These are phyloP conservation scores for Rhinella marina DNA, from an alignment of 2,797 vertebrate species.

Conservation along the genomic window DNA sequence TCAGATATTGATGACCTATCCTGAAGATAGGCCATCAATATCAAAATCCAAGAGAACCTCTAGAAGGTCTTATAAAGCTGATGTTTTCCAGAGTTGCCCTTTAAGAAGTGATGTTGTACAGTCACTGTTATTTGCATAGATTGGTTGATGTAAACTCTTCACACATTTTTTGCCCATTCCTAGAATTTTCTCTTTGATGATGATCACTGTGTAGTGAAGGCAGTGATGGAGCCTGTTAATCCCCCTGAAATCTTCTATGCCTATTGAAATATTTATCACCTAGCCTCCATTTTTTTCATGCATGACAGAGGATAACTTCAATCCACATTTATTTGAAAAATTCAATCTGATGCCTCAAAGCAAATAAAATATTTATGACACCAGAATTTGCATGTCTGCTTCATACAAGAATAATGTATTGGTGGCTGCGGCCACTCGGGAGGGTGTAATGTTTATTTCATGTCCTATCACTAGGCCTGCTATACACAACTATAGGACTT, in stretches of 20 bases:
- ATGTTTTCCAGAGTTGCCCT: neutral
- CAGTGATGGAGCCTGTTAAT: constrained; percentile 35
- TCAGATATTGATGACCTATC: too few relatives aligned
- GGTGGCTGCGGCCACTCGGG: constrained; percentile 36
- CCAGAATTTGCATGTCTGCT: constrained; percentile 56
- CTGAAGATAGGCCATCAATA: too few relatives aligned
- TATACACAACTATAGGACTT: constrained; percentile 35
- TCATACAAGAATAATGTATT: constrained; percentile 51
- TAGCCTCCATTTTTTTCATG: constrained; percentile 31
- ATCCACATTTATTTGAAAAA: constrained; percentile 57
- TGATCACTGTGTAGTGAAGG: constrained; percentile 19
- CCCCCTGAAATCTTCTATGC: constrained; percentile 42
- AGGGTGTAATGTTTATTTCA: constrained; percentile 54
- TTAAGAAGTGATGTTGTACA: neutral
- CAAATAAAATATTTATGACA: constrained; percentile 56
- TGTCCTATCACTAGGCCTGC: constrained; percentile 1
- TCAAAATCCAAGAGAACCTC: neutral
- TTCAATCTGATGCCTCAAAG: constrained; percentile 52
- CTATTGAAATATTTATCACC: constrained; percentile 57
- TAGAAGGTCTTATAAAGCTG: neutral
- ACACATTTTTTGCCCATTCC: neutral
- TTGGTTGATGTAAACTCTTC: neutral
- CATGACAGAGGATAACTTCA: constrained; percentile 56
- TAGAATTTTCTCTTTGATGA: neutral
- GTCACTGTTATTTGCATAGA: neutral